Conservation (phyloP, 1,140 invertebrate species). For the Sycophila sp. region DNA sequence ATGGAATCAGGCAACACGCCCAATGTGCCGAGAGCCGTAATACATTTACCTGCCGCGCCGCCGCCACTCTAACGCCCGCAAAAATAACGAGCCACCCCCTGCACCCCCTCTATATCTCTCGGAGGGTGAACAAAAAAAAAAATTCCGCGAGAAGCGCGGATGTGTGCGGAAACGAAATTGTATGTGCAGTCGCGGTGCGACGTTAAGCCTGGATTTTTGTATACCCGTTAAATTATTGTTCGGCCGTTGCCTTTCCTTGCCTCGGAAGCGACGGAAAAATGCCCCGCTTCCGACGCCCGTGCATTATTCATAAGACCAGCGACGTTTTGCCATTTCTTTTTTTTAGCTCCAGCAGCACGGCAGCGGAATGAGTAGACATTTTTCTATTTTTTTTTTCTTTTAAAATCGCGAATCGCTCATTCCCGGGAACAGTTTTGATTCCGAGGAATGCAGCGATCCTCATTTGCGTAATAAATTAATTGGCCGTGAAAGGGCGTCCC, state of each 20-base stretch:
- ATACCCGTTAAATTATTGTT: not conserved
- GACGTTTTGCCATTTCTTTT: no score
- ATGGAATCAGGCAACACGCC: slow-evolving; percentile 48
- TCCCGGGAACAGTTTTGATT: no score
- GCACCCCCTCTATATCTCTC: not conserved
- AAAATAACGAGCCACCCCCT: slow-evolving; percentile 41
- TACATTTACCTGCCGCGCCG: slow-evolving; percentile 22
- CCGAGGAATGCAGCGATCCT: no score
- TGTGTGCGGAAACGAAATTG: not conserved
- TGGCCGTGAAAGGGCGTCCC: no score
- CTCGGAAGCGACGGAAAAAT: not conserved
- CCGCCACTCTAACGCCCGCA: slow-evolving; percentile 4
- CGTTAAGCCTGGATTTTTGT: not conserved
- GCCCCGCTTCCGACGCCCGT: not conserved
- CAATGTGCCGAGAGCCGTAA: slow-evolving; percentile 18
- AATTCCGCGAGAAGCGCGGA: not conserved
- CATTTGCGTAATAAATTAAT: no score
- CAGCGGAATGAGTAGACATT: no score
- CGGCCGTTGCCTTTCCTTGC: not conserved
- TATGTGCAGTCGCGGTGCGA: not conserved
- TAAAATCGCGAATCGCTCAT: no score
- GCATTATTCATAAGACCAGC: slow-evolving; percentile 6
- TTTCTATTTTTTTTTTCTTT: no score
- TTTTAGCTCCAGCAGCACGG: no score
- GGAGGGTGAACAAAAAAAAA: not conserved